Conservation (phyloP, 2,888 invertebrate genomes). For the Troides aeacus region DNA sequence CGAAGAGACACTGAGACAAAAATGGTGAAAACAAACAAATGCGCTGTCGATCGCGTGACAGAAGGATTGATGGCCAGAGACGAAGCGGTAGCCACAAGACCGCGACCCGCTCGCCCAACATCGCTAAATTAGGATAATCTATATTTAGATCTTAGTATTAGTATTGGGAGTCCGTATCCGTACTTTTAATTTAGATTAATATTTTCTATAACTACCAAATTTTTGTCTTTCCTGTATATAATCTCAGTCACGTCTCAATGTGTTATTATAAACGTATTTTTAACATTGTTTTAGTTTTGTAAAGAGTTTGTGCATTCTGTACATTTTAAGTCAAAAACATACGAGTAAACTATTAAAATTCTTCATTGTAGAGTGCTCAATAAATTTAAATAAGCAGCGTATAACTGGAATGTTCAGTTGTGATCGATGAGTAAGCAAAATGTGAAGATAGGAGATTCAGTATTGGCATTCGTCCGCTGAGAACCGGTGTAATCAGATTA, state of each 20-base stretch:
- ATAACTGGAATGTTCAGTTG: conserved; percentile 33
- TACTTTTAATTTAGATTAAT: not conserved
- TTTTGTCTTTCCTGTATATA: too few species aligned
- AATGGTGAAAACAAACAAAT: conserved; percentile 77
- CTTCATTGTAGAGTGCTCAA: not conserved
- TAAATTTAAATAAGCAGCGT: conserved; percentile 1
- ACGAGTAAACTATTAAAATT: not conserved
- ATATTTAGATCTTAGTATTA: conserved; percentile 11
- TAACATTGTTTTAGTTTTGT: too few species aligned
- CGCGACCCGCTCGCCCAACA: conserved; percentile 11
- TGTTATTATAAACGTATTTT: too few species aligned
- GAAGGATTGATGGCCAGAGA: conserved; percentile 72
- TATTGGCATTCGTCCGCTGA: conserved; percentile 34
- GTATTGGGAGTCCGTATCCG: not conserved
- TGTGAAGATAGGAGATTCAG: conserved; percentile 34
- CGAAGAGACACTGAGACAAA: conserved; percentile 68
- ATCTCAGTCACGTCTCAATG: too few species aligned
- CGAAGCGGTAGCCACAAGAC: conserved; percentile 26
- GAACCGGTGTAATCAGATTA: conserved; percentile 38
- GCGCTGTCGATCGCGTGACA: conserved; percentile 74
- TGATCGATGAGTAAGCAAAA: conserved; percentile 34
- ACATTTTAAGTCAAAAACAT: too few species aligned
- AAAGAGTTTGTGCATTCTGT: too few species aligned
- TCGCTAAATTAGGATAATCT: conserved; percentile 19
- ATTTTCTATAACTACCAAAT: not conserved